Conservation (phyloP, 1,140 invertebrate species). For the Drosophila oshimai region DNA sequence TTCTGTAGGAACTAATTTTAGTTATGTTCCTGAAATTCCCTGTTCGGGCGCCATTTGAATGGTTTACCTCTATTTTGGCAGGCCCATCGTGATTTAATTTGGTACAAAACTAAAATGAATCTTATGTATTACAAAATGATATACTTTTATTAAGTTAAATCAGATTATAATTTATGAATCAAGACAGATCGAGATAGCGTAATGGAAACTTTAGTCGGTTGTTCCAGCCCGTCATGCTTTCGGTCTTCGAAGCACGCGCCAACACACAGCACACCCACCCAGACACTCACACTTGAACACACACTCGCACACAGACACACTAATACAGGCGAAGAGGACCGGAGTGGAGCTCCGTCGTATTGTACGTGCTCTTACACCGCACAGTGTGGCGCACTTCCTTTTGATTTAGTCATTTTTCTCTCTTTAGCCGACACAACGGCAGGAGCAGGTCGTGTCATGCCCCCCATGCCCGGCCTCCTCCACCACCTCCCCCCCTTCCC, state of each 20-base stretch:
- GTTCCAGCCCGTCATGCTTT: constrained; percentile 47
- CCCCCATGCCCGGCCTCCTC: neutral
- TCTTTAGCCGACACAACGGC: constrained; percentile 69
- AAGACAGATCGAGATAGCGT: neutral
- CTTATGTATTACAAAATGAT: too few species aligned
- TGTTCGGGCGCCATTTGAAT: too few species aligned
- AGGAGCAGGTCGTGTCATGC: constrained; percentile 51
- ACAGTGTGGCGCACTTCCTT: constrained; percentile 78
- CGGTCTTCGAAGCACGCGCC: constrained; percentile 75
- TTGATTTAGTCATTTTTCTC: constrained; percentile 82
- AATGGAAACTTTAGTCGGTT: constrained; percentile 27
- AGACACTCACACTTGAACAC: constrained; percentile 32
- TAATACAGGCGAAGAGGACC: constrained; percentile 13
- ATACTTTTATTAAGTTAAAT: too few species aligned
- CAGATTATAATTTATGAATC: too few species aligned
- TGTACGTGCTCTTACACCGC: constrained; percentile 76
- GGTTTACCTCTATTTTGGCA: too few species aligned
- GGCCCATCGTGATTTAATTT: too few species aligned
- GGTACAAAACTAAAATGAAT: too few species aligned
- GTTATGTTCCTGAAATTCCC: too few species aligned
- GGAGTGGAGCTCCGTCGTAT: constrained; percentile 44
- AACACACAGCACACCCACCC: constrained; percentile 49
- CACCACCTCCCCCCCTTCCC: neutral
- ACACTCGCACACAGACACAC: constrained; percentile 25
- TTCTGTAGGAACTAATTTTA: too few species aligned